These are phyloP conservation scores for Hoplostethus atlanticus DNA, from an alignment of 2,797 vertebrate species.

Conservation along the genomic window DNA sequence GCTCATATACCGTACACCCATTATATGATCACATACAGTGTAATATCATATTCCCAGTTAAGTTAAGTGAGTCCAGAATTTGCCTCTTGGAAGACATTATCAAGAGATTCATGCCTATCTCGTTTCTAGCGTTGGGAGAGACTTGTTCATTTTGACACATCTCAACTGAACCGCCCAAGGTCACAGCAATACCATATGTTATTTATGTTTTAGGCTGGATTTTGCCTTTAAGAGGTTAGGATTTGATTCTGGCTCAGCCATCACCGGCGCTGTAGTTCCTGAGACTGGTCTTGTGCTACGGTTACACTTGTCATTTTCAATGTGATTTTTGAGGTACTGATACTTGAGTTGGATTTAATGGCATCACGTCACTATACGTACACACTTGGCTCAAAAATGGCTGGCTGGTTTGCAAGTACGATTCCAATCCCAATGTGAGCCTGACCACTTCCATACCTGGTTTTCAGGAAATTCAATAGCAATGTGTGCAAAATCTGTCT, in stretches of 20 bases:
- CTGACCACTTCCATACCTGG: too few species aligned
- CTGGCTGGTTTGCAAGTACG: not conserved
- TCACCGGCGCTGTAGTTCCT: not conserved
- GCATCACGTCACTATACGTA: not conserved
- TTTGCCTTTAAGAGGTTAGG: constrained; percentile 1
- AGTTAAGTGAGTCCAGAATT: constrained; percentile 15
- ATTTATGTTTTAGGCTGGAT: not conserved
- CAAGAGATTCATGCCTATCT: constrained; percentile 24
- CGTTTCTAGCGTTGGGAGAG: constrained; percentile 29
- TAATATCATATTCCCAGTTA: constrained; percentile 21
- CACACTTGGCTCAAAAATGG: not conserved
- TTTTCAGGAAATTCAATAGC: constrained; percentile 5
- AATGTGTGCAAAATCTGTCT: constrained; percentile 35
- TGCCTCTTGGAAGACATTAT: constrained; percentile 16
- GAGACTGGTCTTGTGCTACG: not conserved
- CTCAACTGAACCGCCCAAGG: not conserved
- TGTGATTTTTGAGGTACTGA: not conserved
- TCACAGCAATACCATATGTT: constrained; percentile 14
- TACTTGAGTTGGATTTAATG: not conserved
- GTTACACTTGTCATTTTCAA: not conserved
- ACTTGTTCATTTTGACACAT: constrained; percentile 15
- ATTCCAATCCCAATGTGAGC: too few species aligned
- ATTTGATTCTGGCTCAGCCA: not conserved
- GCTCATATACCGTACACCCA: constrained; percentile 30
- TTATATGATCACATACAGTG: constrained; percentile 22